phyloP scores from a whole-genome alignment of 1,140 invertebrate species.

The Anastrepha obliqua region DNA sequence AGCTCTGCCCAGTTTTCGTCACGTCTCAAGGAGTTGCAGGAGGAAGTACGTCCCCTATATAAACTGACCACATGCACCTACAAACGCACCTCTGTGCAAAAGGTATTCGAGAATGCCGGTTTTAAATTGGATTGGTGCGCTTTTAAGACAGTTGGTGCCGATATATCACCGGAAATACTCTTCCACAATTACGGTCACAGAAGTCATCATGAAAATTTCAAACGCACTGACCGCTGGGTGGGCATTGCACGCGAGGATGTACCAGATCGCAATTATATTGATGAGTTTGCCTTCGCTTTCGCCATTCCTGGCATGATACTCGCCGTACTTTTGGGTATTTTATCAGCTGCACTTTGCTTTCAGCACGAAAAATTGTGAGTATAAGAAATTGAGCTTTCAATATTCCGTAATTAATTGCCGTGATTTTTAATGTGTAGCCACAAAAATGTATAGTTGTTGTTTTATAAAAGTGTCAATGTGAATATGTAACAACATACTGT shows the following conservation, averaged over 20 bases:
- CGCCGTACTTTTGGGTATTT: slow-evolving; percentile 79
- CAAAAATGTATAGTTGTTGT: too few relatives aligned
- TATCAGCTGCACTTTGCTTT: slow-evolving; percentile 85
- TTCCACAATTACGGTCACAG: slow-evolving; percentile 65
- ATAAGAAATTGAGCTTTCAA: neutral
- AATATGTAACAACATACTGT: too few relatives aligned
- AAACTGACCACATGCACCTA: slow-evolving; percentile 87
- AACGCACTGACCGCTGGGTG: slow-evolving; percentile 64
- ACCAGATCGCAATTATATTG: slow-evolving; percentile 82
- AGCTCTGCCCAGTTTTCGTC: slow-evolving; percentile 84
- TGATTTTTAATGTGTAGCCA: too few relatives aligned
- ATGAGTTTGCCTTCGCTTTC: slow-evolving; percentile 83
- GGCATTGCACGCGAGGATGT: slow-evolving; percentile 77
- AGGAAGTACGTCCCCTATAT: slow-evolving; percentile 87
- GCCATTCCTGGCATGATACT: slow-evolving; percentile 82
- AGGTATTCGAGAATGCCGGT: slow-evolving; percentile 85
- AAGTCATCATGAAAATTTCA: slow-evolving; percentile 58
- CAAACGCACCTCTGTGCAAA: slow-evolving; percentile 89
- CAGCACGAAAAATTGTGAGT: slow-evolving; percentile 88
- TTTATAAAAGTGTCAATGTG: too few relatives aligned
- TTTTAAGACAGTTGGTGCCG: slow-evolving; percentile 82
- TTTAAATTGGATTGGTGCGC: slow-evolving; percentile 92
- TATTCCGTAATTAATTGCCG: too few relatives aligned
- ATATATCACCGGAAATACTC: slow-evolving; percentile 64
- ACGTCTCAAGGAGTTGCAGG: slow-evolving; percentile 83